A percentile compares a stretch with the other conserved stretches of the same genome.
phyloP scores from a whole-genome alignment of 1,140 invertebrate species.

The Sycophaga agraensis region DNA sequence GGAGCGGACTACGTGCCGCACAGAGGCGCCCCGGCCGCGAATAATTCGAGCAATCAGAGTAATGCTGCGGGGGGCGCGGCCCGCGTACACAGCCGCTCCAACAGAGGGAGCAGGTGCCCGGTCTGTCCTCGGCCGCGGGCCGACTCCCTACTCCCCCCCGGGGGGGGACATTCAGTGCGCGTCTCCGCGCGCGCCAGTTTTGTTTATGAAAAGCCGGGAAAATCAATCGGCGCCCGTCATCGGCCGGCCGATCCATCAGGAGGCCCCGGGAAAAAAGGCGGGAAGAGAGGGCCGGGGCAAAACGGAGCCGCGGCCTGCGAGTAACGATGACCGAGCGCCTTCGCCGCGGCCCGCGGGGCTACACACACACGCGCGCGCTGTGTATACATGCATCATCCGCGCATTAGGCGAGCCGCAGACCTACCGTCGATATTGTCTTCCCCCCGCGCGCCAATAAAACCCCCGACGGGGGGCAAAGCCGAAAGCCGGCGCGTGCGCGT shows the following conservation, averaged over 20 bases:
- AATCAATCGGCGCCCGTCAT: slow-evolving; percentile 3
- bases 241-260: not conserved
- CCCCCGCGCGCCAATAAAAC: slow-evolving; percentile 28
- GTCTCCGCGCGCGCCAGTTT: too few relatives aligned
- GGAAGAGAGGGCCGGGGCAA: not conserved
- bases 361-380: not conserved
- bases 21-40: too few relatives aligned
- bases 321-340: slow-evolving; percentile 26
- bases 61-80: slow-evolving; percentile 40
- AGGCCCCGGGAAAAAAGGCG: not conserved
- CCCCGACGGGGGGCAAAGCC: too few relatives aligned
- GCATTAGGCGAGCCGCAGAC: slow-evolving; percentile 2
- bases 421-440: slow-evolving; percentile 31
- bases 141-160: too few relatives aligned
- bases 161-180: too few relatives aligned
- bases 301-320: not conserved
- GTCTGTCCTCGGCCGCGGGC: too few relatives aligned
- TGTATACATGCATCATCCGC: not conserved
- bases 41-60: slow-evolving; percentile 55
- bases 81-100: not conserved
- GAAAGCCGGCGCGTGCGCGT: too few relatives aligned
- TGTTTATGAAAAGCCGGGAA: too few relatives aligned
- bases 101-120: too few relatives aligned
- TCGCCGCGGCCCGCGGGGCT: not conserved
- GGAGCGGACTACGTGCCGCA: too few relatives aligned